Evolutionary conservation across 2,113 vertebrate species (phyloP), one percentile per base, ranked within the genome.

Genomic region (Candoia aspera): DNA sequence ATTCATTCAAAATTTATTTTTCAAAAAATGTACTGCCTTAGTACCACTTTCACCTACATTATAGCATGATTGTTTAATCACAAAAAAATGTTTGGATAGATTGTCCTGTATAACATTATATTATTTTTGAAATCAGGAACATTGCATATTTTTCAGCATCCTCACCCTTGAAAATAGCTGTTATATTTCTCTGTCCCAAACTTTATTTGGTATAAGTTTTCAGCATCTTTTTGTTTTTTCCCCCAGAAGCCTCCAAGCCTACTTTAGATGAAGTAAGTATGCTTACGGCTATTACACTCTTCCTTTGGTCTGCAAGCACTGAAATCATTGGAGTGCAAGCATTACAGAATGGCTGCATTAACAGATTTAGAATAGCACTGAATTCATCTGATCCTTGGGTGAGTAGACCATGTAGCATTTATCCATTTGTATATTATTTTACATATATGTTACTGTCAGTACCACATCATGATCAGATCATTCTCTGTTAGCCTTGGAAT

Each of bases 321-420:
- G 99, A 99, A 95, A 98, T 99, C 86, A 98, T 99, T n/a, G 99
- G 99, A 90, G 99, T 99, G 87, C 98, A 98, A 24, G 98, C 98
- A 90, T 97, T 99, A 94, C 99, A 99, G 97, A 98, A 98, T 19
- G 98, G 98, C 94, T 99, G 99, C 96, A 97, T 99, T 96, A 98
- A 98, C 94, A 97, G 98, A 95, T 99, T 99, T 97, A 98, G 98
- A 96, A 98, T 97, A 17, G 98, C 98, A 84, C 97, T 99, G 90
- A 98, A 98, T 97, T 99, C 99, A 87, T 97, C 97, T 95, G 99
- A 99, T 95, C 98, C 99, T 23, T 98, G 97, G 98, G 99, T 99
- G 97, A 97, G 98, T 49, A 91, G 90, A 17, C 37, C 57, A 53
- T 46, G 24, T 17, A 83, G 57, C 46, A 37, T 54, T 86, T 86